Conservation (phyloP, 2,888 invertebrate genomes). For the Pandemis cinnamomeana region DNA sequence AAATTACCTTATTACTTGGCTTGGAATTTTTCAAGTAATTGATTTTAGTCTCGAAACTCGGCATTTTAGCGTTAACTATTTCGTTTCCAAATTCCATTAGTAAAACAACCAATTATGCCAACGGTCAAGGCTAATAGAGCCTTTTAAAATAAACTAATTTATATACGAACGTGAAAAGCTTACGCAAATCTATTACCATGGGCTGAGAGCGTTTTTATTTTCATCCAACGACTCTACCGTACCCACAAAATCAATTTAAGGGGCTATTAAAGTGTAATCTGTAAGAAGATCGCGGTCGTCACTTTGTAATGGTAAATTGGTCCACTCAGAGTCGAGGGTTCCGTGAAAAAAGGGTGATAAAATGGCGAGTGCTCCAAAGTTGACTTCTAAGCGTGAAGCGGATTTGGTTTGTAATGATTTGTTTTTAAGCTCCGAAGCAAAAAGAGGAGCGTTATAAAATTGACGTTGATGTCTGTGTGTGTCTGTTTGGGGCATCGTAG, state of each 20-base stretch:
- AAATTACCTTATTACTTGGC: no score
- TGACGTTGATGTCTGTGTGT: no score
- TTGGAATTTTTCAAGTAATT: no score
- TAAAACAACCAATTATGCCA: background rate
- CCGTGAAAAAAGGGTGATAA: background rate
- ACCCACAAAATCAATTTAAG: slow-evolving; percentile 34
- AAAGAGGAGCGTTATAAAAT: no score
- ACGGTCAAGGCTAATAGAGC: slow-evolving; percentile 4
- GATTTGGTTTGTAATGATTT: background rate
- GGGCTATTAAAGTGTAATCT: slow-evolving; percentile 39
- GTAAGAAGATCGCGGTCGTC: slow-evolving; percentile 36
- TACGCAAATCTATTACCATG: slow-evolving; percentile 33
- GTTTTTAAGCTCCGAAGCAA: background rate
- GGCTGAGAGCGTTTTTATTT: slow-evolving; percentile 26
- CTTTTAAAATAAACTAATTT: slow-evolving; percentile 8
- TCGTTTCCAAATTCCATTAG: slow-evolving; percentile 5
- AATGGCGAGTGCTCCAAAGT: background rate
- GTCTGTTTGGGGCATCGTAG: no score
- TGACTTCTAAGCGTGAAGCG: background rate
- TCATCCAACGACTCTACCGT: slow-evolving; percentile 9
- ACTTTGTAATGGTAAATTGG: slow-evolving; percentile 39
- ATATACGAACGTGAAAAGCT: slow-evolving; percentile 13
- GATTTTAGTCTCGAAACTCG: no score
- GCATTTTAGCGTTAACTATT: background rate
- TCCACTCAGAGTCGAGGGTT: slow-evolving; percentile 6